Conservation (phyloP, 1,140 invertebrate genomes). For the Zaprionus capensis region DNA sequence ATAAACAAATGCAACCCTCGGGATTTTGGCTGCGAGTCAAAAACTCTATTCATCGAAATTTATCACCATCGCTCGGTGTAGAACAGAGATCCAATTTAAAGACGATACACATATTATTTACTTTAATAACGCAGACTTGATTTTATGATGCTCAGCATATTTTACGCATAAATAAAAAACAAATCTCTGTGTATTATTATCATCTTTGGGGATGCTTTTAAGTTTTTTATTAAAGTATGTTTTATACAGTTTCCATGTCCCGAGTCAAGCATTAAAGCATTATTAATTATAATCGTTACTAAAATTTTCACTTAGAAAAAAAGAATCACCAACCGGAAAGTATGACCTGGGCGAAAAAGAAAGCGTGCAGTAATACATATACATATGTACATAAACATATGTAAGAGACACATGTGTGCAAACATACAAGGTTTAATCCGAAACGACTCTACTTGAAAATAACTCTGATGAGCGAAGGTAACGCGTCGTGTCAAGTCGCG, state of each 20-base stretch:
- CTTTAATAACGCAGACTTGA: conserved; percentile 33
- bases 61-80: conserved; percentile 39
- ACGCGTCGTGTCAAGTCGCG: neutral
- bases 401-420: neutral
- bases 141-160: conserved; percentile 17
- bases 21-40: neutral
- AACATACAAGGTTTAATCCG: conserved; percentile 12
- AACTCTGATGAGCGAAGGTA: conserved; percentile 4
- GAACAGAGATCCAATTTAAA: conserved; percentile 13
- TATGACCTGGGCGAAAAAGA: conserved; percentile 58
- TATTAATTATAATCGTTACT: conserved; percentile 77
- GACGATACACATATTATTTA: conserved; percentile 18
- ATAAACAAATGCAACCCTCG: conserved; percentile 73
- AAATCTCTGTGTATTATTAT: neutral
- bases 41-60: conserved; percentile 50
- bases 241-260: neutral
- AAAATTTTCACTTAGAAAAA: conserved; percentile 71
- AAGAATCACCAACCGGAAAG: conserved; percentile 73
- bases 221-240: neutral
- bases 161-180: conserved; percentile 23
- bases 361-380: conserved; percentile 27
- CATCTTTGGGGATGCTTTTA: neutral
- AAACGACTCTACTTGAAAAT: conserved; percentile 3
- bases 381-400: neutral
- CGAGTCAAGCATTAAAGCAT: conserved; percentile 60